Base-by-base conservation (phyloP, 2,888 invertebrate species). In the Heliconius ethilla region DNA sequence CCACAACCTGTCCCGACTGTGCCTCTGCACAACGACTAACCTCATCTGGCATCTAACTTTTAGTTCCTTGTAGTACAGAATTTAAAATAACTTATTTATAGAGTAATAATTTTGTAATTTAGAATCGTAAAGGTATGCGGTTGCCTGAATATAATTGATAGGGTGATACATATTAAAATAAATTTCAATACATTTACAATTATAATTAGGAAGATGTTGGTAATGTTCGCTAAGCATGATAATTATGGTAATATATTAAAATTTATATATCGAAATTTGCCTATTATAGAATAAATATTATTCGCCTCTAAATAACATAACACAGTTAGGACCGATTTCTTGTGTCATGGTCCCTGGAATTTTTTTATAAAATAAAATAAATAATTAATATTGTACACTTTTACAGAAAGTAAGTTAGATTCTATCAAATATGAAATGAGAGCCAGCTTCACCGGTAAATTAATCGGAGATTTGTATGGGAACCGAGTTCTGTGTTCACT, bases 71-170 rank as follows among this genome's bases (percentile, higher is more conserved):
- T n/a, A 29, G 18, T 13, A 40, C n/a, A 40, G 9, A 55, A 80
- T 75, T 81, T 75, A 63, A 78, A 80, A 78, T 80, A 78, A 70
- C 69, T 55, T n/a, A n/a, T 77, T 80, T 79, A 70, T 70, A 27
- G 72, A 78, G 70, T 78, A 72, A 74, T 79, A 76, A 80, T 81
- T 66, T 67, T 33, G 78, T 80, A 63, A 78, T 76, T 79, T 77
- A 75, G 76, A 67, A 72, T 75, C 55, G 25, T 70, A 70, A 33
- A 78, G 66, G 67, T 67, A 70, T 66, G 18, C 22, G 55, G 40
- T 10, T 67, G 77, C 33, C 70, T 66, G 55, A 63, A 65, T 72
- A 75, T 62, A 63, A 70, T 55, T 70, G 75, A 51, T 78, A 76
- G 66, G 76, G 66, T 75, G 65, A 55, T 77, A 67, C 55, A 65